Conservation (phyloP, 2,113 vertebrate species). For the Pollimyrus isidori region DNA sequence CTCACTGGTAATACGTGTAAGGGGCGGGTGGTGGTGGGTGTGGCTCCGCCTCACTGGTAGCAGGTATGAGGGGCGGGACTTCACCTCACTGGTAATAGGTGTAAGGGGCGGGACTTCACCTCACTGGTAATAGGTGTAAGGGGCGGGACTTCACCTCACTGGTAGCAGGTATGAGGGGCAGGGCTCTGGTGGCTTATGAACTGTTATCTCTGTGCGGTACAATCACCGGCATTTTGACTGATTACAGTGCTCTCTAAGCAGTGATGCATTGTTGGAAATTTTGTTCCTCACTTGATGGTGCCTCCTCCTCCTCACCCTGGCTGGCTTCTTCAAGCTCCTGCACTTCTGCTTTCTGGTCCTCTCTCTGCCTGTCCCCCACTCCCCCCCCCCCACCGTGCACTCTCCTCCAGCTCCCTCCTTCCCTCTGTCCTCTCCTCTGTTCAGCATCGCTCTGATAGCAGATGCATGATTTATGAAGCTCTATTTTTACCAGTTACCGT, state of each 20-base stretch:
- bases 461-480: slow-evolving; percentile 74
- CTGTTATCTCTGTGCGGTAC: not conserved
- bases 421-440: not conserved
- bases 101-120: not conserved
- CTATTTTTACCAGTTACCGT: slow-evolving; percentile 70
- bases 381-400: not conserved
- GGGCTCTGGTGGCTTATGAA: not conserved
- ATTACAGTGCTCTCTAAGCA: not conserved
- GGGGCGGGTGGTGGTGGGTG: no score
- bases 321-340: not conserved
- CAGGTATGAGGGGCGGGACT: no score
- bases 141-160: not conserved
- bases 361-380: not conserved
- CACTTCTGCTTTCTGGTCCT: not conserved
- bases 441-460: slow-evolving; percentile 38
- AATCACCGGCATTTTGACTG: not conserved
- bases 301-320: not conserved
- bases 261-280: not conserved
- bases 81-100: no score
- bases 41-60: not conserved
- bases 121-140: not conserved
- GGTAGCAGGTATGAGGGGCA: not conserved
- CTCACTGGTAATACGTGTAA: no score
- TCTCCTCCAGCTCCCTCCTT: not conserved
- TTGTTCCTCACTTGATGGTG: not conserved